Evolutionary conservation across 2,113 vertebrate species (phyloP).

Genomic region (Eublepharis macularius): DNA sequence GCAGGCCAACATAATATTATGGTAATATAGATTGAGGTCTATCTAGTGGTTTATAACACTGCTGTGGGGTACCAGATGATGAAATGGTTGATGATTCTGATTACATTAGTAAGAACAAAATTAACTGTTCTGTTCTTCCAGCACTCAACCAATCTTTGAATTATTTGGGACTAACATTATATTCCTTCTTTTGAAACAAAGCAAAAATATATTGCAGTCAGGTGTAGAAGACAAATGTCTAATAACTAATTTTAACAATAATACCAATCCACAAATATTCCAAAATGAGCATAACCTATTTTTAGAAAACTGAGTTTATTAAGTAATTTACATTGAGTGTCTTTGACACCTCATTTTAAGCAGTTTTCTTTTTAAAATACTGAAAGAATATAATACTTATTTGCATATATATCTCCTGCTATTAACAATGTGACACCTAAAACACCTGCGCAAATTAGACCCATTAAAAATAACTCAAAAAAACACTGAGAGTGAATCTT

Average conservation of each 20-base stretch:
- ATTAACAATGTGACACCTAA: slow-evolving; percentile 68
- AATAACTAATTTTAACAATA: slow-evolving; percentile 50
- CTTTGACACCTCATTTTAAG: slow-evolving; percentile 24
- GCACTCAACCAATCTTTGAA: accelerated
- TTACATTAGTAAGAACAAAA: neutral
- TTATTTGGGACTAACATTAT: neutral
- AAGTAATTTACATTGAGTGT: slow-evolving; percentile 63
- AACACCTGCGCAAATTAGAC: slow-evolving; percentile 73
- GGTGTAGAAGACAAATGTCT: slow-evolving; percentile 20
- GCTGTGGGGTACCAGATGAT: neutral
- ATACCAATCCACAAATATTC: slow-evolving; percentile 21
- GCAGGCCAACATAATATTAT: no score
- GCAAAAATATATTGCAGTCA: slow-evolving; percentile 4
- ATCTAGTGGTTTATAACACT: neutral
- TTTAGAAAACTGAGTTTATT: slow-evolving; percentile 50
- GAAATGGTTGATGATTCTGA: neutral
- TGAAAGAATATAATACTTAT: slow-evolving; percentile 42
- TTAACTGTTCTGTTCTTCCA: accelerated
- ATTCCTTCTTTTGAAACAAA: accelerated
- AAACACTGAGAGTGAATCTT: slow-evolving; percentile 60
- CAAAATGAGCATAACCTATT: slow-evolving; percentile 53
- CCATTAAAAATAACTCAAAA: slow-evolving; percentile 72
- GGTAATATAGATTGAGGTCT: no score
- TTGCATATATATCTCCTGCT: slow-evolving; percentile 57
- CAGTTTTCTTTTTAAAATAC: slow-evolving; percentile 10